Percentiles rank a stretch among this genome's conserved stretches.
phyloP scores from a whole-genome alignment of 2,797 vertebrate genomes.

The Sphaeramia orbicularis region DNA sequence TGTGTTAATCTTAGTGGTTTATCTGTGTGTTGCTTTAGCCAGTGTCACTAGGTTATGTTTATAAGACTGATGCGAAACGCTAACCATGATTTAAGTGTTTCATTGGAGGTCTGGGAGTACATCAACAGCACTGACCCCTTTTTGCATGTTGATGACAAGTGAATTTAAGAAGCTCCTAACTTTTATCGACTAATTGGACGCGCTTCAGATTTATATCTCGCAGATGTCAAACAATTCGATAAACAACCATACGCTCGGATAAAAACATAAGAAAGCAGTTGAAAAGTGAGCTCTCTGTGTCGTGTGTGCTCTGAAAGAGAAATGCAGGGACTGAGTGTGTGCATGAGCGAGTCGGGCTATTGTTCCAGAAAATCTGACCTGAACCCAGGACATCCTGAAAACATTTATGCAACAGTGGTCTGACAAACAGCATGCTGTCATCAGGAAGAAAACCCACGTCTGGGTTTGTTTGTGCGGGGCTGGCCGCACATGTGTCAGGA shows the following conservation, averaged over 20 bases:
- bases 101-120: constrained; percentile 26
- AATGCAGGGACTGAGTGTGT: constrained; percentile 49
- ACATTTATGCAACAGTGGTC: constrained; percentile 63
- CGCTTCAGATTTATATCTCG: constrained; percentile 23
- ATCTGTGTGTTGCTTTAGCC: constrained; percentile 17
- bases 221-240: constrained; percentile 17
- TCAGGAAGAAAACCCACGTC: constrained; percentile 31
- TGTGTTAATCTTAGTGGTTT: not conserved
- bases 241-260: constrained; percentile 8
- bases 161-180: not conserved
- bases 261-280: constrained; percentile 27
- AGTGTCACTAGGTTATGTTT: constrained; percentile 1
- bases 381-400: constrained; percentile 73
- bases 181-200: too few relatives aligned
- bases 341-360: constrained; percentile 71
- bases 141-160: constrained; percentile 19
- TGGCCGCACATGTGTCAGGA: not conserved
- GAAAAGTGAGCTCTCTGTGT: constrained; percentile 19
- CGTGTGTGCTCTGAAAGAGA: constrained; percentile 34
- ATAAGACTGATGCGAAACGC: constrained; percentile 26
- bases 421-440: constrained; percentile 53
- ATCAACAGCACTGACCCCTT: constrained; percentile 5
- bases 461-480: constrained; percentile 1
- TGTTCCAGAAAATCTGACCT: constrained; percentile 80
- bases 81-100: constrained; percentile 6